Conservation (phyloP, 1,140 invertebrate genomes). For the Drosophila bocki region DNA sequence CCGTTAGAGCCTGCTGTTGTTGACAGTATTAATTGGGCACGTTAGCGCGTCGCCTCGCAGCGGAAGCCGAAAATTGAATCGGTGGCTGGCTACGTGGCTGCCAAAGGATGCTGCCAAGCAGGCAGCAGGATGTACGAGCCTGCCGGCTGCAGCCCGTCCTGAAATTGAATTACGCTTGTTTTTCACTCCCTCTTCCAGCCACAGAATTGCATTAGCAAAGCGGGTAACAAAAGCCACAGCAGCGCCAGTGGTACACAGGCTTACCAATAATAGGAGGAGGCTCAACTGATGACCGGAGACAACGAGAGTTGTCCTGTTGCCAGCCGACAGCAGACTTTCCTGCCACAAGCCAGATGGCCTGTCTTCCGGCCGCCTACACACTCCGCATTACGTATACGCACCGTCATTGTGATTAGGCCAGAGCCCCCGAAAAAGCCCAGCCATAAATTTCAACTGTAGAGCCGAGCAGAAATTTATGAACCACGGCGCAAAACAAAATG, state of each 20-base stretch:
- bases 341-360: constrained; percentile 30
- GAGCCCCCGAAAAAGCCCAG: constrained; percentile 42
- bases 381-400: constrained; percentile 29
- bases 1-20: constrained; percentile 48
- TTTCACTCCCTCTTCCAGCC: constrained; percentile 50
- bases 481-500: constrained; percentile 58
- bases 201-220: constrained; percentile 58
- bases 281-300: constrained; percentile 22
- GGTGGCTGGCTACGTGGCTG: constrained; percentile 34
- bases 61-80: constrained; percentile 64
- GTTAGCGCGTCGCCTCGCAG: constrained; percentile 49
- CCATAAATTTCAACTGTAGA: constrained; percentile 49
- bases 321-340: neutral
- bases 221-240: constrained; percentile 37
- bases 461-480: constrained; percentile 50
- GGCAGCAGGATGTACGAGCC: neutral
- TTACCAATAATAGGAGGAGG: constrained; percentile 2
- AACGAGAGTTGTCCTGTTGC: constrained; percentile 21
- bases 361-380: neutral
- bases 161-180: constrained; percentile 70
- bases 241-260: neutral
- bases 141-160: constrained; percentile 17
- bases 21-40: constrained; percentile 76
- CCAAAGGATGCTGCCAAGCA: constrained; percentile 13
- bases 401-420: constrained; percentile 37